Evolutionary conservation across 2,113 vertebrate species (phyloP).

Genomic region (Rallus limicola): DNA sequence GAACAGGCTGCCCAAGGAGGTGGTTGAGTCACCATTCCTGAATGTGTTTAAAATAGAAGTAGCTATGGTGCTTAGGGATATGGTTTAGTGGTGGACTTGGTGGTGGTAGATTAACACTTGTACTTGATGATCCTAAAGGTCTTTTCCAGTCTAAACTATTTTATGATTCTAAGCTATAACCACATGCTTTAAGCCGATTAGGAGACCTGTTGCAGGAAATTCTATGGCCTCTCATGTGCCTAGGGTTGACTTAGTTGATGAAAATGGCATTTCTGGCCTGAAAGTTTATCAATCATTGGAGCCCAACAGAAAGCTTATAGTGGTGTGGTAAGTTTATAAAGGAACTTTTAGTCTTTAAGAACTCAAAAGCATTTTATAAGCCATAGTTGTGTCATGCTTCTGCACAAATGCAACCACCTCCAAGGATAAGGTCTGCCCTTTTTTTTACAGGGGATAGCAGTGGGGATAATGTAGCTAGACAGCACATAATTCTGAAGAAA

Average conservation of each 20-base stretch:
- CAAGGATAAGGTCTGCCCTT: background rate
- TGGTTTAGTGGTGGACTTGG: background rate
- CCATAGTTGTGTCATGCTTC: background rate
- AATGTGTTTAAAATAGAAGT: rapidly evolving
- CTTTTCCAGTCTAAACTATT: background rate
- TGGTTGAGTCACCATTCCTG: background rate
- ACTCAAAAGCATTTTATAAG: background rate
- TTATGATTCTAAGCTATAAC: background rate
- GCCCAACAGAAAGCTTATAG: background rate
- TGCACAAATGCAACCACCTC: background rate
- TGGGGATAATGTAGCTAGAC: background rate
- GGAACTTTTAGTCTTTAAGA: background rate
- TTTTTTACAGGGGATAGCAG: background rate
- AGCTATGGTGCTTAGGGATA: background rate
- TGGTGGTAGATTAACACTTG: background rate
- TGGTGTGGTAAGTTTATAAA: background rate
- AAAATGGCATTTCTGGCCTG: background rate
- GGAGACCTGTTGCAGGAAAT: background rate
- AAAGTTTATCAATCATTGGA: background rate
- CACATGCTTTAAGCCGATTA: constrained; percentile 7
- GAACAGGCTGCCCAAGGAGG: background rate
- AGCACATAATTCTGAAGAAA: background rate
- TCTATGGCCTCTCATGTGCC: background rate
- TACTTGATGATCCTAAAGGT: background rate
- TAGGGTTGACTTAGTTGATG: background rate